Conservation (phyloP, 2,113 vertebrate genomes). For the Lamprologus sp. region DNA sequence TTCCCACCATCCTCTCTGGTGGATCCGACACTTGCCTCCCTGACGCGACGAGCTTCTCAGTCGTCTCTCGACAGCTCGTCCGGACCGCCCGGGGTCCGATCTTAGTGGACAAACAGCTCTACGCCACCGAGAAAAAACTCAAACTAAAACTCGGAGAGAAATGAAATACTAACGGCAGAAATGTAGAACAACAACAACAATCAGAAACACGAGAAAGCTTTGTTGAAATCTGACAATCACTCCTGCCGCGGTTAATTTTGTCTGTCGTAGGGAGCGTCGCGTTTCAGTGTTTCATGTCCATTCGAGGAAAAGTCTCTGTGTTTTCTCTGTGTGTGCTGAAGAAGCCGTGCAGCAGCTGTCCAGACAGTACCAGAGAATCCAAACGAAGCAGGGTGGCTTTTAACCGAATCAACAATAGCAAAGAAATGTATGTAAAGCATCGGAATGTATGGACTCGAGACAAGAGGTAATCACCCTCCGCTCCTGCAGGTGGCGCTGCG, state of each 20-base stretch:
- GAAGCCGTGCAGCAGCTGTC: constrained; percentile 46
- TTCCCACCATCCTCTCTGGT: constrained; percentile 96
- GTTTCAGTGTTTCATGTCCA: constrained; percentile 60
- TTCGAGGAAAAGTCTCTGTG: constrained; percentile 34
- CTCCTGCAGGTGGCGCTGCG: constrained; percentile 38
- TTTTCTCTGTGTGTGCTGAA: constrained; percentile 35
- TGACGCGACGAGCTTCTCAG: constrained; percentile 94
- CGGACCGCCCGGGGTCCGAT: constrained; percentile 86
- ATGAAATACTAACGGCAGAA: constrained; percentile 38
- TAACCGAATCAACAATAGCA: constrained; percentile 58
- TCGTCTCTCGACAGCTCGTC: constrained; percentile 95
- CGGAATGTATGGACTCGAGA: constrained; percentile 70
- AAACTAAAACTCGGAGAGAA: constrained; percentile 15
- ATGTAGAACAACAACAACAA: constrained; percentile 76
- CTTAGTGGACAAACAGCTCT: constrained; percentile 78
- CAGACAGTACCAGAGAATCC: constrained; percentile 16
- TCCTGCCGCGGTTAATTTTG: constrained; percentile 69
- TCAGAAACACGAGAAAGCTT: constrained; percentile 80
- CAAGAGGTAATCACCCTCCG: constrained; percentile 44
- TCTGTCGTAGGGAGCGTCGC: constrained; percentile 66
- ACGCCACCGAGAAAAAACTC: not conserved
- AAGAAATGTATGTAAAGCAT: constrained; percentile 67
- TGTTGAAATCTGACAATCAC: constrained; percentile 98
- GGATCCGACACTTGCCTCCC: constrained; percentile 91
- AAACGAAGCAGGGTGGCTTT: constrained; percentile 78